Base-by-base conservation (phyloP, 92 coral and sea anemone genomes). In the Muricea muricata region DNA sequence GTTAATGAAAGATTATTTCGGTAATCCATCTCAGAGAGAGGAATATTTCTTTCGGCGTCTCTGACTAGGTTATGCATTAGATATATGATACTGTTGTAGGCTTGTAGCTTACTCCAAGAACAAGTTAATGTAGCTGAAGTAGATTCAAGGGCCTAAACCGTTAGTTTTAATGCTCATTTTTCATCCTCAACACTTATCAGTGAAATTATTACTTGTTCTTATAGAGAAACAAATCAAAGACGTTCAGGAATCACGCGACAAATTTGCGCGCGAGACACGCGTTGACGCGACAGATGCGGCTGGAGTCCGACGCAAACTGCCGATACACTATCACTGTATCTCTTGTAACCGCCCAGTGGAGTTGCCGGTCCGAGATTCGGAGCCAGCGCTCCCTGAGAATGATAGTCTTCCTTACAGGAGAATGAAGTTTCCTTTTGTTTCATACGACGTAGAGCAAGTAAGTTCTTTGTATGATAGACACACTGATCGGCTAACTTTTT, bases 361-460 rank as follows among this genome's bases (percentile, higher is more conserved):
- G 35, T 91, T 95, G 26, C 86, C 90, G 8, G 52, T 91, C 0
- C 87, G 88, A 31, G 89, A 87, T 17, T 79, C 86, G 4, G 90
- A 90, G 61, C 91, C 93, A 23, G 75, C 97, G 10, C 75, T 95
- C 10, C 98, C 98, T 12, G 90, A 79, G 25, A 75, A 91, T 17
- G 90, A 94, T 41, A 87, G 95, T 18, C 76, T 95, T 4, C 92
- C 93, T 15, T 63, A 91, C 54, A 93, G 94, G 65, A 83, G 90
- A 48, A 90, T 97, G 52, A 95, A 91, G 80, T 93, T 93, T 35
- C 98, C 98, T 34, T 93, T 89, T 73, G 76, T 91, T 28, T 87
- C 95, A 0, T 95, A 90, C 54, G 98, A 95, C 82, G 91, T 93
- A 79, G 98, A 95, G 57, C 98, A 93, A 93, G 98, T 95, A 79